Evolutionary conservation across 1,140 invertebrate genomes (phyloP).

Genomic region (Eupristina koningsbergeri): DNA sequence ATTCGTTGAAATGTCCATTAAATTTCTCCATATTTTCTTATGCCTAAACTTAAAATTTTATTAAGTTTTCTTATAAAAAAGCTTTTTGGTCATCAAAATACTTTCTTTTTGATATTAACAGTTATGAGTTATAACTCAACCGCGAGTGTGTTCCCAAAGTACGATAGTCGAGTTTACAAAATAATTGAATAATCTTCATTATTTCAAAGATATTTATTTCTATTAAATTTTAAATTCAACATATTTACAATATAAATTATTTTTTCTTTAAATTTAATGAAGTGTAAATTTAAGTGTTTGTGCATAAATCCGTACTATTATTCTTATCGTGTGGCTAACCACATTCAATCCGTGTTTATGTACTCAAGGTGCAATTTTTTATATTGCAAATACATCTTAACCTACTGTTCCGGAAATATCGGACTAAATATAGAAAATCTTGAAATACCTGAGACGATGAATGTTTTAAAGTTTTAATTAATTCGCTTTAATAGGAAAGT

Average conservation of each 20-base stretch:
- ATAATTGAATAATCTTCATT: too few relatives aligned
- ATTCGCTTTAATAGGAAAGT: neutral
- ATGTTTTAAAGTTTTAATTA: neutral
- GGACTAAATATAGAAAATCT: neutral
- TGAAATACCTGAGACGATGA: neutral
- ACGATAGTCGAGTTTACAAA: too few relatives aligned
- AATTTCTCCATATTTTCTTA: neutral
- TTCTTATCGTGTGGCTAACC: neutral
- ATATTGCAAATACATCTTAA: neutral
- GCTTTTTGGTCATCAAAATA: neutral
- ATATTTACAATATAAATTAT: too few relatives aligned
- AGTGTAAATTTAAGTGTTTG: too few relatives aligned
- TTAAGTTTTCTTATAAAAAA: neutral
- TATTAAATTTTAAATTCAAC: too few relatives aligned
- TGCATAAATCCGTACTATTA: neutral
- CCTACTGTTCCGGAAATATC: neutral
- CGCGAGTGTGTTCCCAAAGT: neutral
- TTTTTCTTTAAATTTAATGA: too few relatives aligned
- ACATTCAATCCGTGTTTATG: neutral
- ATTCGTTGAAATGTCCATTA: neutral
- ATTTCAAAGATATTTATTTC: too few relatives aligned
- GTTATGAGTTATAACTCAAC: neutral
- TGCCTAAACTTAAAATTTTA: neutral
- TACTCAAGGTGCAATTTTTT: neutral
- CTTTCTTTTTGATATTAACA: neutral